Base-by-base conservation (phyloP, 2,888 invertebrate genomes). In the Apoda limacodes region DNA sequence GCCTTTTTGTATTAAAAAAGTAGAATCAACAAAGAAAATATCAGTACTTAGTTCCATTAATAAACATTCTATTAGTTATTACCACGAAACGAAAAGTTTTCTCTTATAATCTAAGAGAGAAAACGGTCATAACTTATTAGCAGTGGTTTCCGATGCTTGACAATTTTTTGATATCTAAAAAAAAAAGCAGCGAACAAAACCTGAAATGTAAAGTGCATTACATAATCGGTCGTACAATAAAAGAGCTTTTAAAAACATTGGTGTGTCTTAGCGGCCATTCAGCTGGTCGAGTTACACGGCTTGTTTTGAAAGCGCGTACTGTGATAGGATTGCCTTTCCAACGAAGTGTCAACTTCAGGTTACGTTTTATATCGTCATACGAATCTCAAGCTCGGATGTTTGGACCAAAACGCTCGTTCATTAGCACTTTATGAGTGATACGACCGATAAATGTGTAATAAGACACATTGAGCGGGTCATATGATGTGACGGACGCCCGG, bases 381-480 rank as follows among this genome's bases (percentile, higher is more conserved):
- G 80, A 80, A 78, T 76, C 76, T 76, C 60, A 64, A 58, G 66
- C 74, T 78, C 78, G 75, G 76, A 78, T 80, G 76, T 80, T 80
- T 80, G 74, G 74, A 68, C 74, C 71, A 65, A 68, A 66, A 67
- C 59, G 71, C 57, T 62, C 68, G 66, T 76, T 76, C 78, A 80
- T 80, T 80, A 78, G 71, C 75, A 78, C 78, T 80, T 80, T 78
- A 80, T 75, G 80, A 80, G 60, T 71, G 70, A 80, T 80, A 80
- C 74, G 72, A 66, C 63, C 75, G 69, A 78, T 80, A 78, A 78
- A 76, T 68, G 59, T 75, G 76, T 76, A 80, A 78, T 78, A 75
- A 76, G 78, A 76, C 60, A 62, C 74, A 74, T 71, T 74, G 59
- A 69, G 57, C 68, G 66, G 71, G 65, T 67, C 76, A 66, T 75